Conservation (phyloP, 2,113 vertebrate species). For the Greenwoodochromis staneri region DNA sequence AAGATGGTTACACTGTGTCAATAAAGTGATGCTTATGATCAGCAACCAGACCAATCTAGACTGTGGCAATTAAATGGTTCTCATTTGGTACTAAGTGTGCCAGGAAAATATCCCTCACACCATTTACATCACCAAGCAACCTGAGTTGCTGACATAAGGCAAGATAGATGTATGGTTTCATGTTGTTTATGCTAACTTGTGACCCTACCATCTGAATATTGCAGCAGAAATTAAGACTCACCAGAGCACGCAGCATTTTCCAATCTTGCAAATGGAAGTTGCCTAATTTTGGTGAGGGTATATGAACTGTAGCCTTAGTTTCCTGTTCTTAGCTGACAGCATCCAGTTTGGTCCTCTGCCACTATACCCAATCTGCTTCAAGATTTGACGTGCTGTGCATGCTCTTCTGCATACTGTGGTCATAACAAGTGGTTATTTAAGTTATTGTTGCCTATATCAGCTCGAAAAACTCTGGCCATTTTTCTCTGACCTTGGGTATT, state of each 20-base stretch:
- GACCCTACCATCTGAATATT: background rate
- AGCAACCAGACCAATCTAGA: background rate
- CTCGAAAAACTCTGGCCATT: background rate
- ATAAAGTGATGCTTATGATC: background rate
- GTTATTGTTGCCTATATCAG: background rate
- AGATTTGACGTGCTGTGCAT: background rate
- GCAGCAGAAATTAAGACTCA: background rate
- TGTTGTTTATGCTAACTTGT: background rate
- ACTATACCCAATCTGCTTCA: background rate
- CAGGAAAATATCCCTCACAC: background rate
- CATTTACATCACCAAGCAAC: background rate
- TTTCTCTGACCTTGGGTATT: background rate
- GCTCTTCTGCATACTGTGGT: background rate
- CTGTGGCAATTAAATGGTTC: background rate
- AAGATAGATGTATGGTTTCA: background rate
- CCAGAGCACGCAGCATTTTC: background rate
- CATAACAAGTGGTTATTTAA: background rate
- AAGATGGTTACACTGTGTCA: background rate
- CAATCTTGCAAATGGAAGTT: background rate
- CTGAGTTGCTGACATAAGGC: background rate
- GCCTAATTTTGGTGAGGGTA: background rate
- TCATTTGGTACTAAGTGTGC: background rate
- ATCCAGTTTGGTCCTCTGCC: background rate
- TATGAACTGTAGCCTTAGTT: background rate
- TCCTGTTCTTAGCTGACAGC: background rate